Conservation (phyloP, 2,888 invertebrate genomes). For the Nasonovia ribisnigri region DNA sequence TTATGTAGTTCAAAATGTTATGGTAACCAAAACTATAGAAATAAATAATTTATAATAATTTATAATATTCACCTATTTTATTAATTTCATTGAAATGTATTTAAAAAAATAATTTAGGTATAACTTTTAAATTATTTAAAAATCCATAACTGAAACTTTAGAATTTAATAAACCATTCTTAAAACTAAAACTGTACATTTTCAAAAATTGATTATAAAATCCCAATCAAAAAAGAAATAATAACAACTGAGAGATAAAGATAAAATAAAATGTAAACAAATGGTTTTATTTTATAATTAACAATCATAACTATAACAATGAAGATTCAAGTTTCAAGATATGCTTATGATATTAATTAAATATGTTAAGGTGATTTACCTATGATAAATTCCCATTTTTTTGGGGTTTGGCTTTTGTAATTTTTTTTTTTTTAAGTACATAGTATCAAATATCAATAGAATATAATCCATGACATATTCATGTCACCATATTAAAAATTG, state of each 20-base stretch:
- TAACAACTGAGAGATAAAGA: background rate
- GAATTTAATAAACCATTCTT: background rate
- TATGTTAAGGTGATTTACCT: too few relatives aligned
- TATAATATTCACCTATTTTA: too few relatives aligned
- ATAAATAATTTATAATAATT: too few relatives aligned
- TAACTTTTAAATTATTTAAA: background rate
- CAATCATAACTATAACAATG: background rate
- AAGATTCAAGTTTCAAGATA: background rate
- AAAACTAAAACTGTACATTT: background rate
- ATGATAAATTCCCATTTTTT: too few relatives aligned
- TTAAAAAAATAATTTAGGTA: too few relatives aligned
- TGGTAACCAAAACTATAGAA: too few relatives aligned
- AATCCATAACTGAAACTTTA: too few relatives aligned
- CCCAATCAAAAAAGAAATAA: background rate
- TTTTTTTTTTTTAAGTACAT: background rate
- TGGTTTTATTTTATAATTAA: background rate
- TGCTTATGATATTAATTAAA: too few relatives aligned
- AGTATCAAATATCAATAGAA: background rate
- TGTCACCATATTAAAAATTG: background rate
- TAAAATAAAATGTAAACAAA: background rate
- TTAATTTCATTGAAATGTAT: too few relatives aligned
- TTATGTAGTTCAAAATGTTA: too few relatives aligned
- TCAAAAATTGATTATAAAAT: background rate
- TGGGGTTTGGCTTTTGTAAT: background rate
- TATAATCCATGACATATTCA: background rate